Conservation (phyloP, 1,140 invertebrate genomes). For the Calosoma granatense region DNA sequence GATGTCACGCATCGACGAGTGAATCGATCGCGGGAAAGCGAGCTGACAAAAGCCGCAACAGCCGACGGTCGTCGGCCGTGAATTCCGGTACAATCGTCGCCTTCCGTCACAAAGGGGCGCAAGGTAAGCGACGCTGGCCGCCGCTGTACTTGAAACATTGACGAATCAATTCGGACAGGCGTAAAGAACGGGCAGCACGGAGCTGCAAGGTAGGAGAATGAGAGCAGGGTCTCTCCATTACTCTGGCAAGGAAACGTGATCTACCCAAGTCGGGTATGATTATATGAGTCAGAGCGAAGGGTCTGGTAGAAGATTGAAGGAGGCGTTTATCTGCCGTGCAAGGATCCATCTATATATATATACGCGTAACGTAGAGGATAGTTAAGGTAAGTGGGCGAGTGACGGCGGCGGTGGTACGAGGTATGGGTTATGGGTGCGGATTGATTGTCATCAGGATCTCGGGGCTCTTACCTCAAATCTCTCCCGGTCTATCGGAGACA, state of each 20-base stretch:
- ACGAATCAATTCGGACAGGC: conserved; percentile 1
- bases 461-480: conserved; percentile 7
- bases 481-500: conserved; percentile 7
- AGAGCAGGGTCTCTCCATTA: not conserved
- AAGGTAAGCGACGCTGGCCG: not conserved
- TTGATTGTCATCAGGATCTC: conserved; percentile 7
- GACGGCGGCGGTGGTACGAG: no score
- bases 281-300: not conserved
- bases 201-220: not conserved
- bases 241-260: not conserved
- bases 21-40: conserved; percentile 1
- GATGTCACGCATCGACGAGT: conserved; percentile 1
- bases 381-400: not conserved
- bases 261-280: not conserved
- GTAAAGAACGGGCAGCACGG: not conserved
- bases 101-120: not conserved
- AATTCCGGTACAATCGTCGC: not conserved
- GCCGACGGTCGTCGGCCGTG: not conserved
- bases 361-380: no score
- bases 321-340: not conserved
- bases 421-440: no score
- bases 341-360: not conserved
- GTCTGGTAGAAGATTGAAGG: not conserved
- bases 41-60: conserved; percentile 1
- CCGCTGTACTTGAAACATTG: not conserved